Evolutionary conservation across 2,113 vertebrate species (phyloP).

Genomic region (Setophaga coronata): DNA sequence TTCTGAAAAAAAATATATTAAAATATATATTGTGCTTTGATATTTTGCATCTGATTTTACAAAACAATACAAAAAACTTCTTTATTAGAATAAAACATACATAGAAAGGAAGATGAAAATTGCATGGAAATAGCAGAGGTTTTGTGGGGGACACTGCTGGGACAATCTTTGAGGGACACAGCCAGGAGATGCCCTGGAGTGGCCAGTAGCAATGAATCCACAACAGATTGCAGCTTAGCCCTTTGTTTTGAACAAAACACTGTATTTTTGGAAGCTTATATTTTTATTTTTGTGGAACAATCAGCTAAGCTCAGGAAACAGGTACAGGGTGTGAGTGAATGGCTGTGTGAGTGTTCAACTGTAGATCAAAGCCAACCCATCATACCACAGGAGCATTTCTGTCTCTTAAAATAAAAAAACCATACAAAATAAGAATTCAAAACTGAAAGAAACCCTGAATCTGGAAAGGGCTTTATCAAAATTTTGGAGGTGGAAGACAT

Average conservation of each 20-base stretch:
- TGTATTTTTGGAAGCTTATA: not conserved
- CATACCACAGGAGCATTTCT: not conserved
- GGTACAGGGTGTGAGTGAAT: accelerated
- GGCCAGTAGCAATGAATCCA: not conserved
- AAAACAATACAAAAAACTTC: accelerated
- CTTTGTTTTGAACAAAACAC: not conserved
- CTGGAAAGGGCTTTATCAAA: not conserved
- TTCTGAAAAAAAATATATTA: not conserved
- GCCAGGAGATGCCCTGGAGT: accelerated
- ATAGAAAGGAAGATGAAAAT: not conserved
- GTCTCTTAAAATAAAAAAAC: not conserved
- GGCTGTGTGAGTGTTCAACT: not conserved
- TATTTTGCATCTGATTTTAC: not conserved
- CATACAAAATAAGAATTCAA: not conserved
- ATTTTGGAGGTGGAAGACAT: not conserved
- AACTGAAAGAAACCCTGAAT: not conserved
- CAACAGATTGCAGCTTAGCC: accelerated
- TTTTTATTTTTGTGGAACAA: not conserved
- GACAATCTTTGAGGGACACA: accelerated
- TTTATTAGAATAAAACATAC: not conserved
- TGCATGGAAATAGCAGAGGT: not conserved
- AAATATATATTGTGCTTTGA: not conserved
- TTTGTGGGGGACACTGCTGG: not conserved
- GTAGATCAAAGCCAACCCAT: not conserved
- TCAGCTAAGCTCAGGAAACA: not conserved